Conservation (phyloP, 2,888 invertebrate genomes). For the Nomada hirtipes region DNA sequence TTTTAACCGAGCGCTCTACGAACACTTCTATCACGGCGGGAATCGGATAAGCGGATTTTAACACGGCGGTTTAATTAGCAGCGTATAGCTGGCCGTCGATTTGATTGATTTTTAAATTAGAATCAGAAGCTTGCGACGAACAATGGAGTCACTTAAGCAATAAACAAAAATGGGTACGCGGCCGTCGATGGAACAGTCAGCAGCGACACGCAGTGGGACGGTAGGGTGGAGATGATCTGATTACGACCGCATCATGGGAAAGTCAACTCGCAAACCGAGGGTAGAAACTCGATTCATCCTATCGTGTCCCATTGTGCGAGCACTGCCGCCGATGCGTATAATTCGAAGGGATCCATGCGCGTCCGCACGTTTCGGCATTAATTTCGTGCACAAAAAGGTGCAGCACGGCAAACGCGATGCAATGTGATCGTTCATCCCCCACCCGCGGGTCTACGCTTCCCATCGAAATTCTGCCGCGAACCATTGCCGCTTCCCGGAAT, state of each 20-base stretch:
- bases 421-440: neutral
- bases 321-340: slow-evolving; percentile 77
- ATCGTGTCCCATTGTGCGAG: slow-evolving; percentile 73
- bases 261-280: slow-evolving; percentile 76
- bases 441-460: neutral
- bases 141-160: slow-evolving; percentile 47
- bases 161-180: slow-evolving; percentile 47
- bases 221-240: slow-evolving; percentile 74
- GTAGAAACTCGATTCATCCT: slow-evolving; percentile 74
- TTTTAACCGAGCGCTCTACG: neutral
- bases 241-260: slow-evolving; percentile 83
- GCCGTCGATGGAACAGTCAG: slow-evolving; percentile 21
- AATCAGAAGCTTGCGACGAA: neutral
- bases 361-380: slow-evolving; percentile 73
- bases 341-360: slow-evolving; percentile 68
- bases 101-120: slow-evolving; percentile 40
- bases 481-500: slow-evolving; percentile 29
- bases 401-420: slow-evolving; percentile 11
- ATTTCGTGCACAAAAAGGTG: slow-evolving; percentile 71
- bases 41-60: neutral
- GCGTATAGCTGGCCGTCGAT: slow-evolving; percentile 5
- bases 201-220: slow-evolving; percentile 28
- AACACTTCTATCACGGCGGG: neutral
- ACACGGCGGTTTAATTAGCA: neutral
- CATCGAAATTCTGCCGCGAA: slow-evolving; percentile 27